Base-by-base conservation (phyloP, 1,140 invertebrate genomes). In the Coelopa frigida region DNA sequence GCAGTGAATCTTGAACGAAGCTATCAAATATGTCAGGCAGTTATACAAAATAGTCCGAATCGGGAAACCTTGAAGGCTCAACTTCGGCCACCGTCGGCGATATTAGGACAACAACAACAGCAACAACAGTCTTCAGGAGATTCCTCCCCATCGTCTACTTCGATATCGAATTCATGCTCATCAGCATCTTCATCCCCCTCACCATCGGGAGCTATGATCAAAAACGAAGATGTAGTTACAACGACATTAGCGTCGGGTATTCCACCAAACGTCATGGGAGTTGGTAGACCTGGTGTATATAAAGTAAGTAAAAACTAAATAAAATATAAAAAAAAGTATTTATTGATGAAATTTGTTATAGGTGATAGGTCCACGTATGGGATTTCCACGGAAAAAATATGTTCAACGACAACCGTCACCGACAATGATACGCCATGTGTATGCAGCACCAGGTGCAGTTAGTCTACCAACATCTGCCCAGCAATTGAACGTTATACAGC, bases 21-120 rank as follows among this genome's bases (percentile, higher is more conserved):
- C 57, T 92, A 94, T 66, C 90, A 95, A 71, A 97, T 97, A 56
- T 95, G 92, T 70, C 89, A 94, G 71, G 89, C 89, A 29, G 91
- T 94, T 2, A 91, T 95, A 51, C 88, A 93, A 72, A 93, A 89
- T 60, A 90, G 86, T 58, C 87, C 87, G 0, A 93, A 93, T 70
- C 73, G 88, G 17, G 85, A 90, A 64, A 87, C 90, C 61, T 62
- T 92, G n/a, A 81, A 85, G 48, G 83, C 84, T 14, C 88, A 92
- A 57, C 70, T 93, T 48, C 86, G 87, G 45, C 87, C 87, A 6
- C 87, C 87, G 2, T 81, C 84, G 41, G 73, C 87, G 29, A 72
- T 87, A n/a, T 53, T 66, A 22, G 59, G 50, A 29, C 65, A 63
- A 49, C 70, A 73, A 52, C 58, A 72, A 51, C 52, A 66, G 37